Evolutionary conservation across 1,140 invertebrate genomes (phyloP), one percentile per base, ranked within the genome.

Genomic region (Lepidurus couesii): DNA sequence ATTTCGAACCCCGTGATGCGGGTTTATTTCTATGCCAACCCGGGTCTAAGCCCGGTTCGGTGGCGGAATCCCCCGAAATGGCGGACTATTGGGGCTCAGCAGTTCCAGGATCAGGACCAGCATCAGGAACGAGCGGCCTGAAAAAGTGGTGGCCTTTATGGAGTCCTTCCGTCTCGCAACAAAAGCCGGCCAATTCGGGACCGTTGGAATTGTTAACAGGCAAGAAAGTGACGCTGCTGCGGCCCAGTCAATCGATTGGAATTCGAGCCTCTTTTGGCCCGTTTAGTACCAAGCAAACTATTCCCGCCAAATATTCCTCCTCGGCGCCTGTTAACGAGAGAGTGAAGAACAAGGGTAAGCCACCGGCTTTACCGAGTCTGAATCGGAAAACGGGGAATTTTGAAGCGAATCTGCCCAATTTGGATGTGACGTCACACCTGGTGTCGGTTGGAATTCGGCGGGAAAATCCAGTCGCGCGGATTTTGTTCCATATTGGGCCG

Each of bases 241-340:
- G 95, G 84, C 93, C 92, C 44, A 92, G 92, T 42, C 90, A 93
- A 79, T 92, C 94, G 7, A 92, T 93, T 1, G 94, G 93, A 0
- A 91, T 97, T 6, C 87, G 93, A 16, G 94, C 94, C 9, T 94
- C 92, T 7, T 96, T 96, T 82, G 95, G 95, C 4, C 95, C 95
- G 2, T 96, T 96, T 86, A 94, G 93, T 80, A 95, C 94, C 43
- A 95, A 95, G 82, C 94, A 96, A 85, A 96, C 93, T 1, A 93
- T 96, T 16, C 94, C 94, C n/a, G 92, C 93, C 0, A 87, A 93
- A n/a, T 93, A 93, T 82, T 90, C 94, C 78, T 92, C 95, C 13
- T 92, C 93, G 0, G 92, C 94, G 84, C 90, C 92, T 24, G 77
- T 75, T 24, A 78, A 75, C 16, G 74, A 65, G 21, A 13, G 44